Conservation (phyloP, 2,888 invertebrate species). For the Macrosiphum euphorbiae region DNA sequence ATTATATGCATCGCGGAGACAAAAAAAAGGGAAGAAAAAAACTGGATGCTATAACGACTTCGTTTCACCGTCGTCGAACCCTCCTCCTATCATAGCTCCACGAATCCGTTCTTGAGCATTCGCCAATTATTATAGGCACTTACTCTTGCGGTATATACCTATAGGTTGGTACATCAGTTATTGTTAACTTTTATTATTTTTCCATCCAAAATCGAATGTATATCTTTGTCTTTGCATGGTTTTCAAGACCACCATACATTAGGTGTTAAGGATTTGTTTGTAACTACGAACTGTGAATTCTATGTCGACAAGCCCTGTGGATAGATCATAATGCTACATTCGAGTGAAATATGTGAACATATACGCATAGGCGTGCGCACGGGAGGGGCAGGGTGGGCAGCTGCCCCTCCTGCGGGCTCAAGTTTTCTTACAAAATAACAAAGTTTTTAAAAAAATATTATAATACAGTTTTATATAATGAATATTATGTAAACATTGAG, state of each 20-base stretch:
- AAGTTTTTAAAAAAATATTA: too few relatives aligned
- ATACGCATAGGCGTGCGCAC: too few relatives aligned
- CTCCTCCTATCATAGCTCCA: neutral
- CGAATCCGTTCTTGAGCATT: neutral
- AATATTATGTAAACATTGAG: too few relatives aligned
- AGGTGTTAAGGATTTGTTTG: neutral
- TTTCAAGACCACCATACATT: neutral
- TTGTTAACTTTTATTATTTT: neutral
- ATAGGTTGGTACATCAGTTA: neutral
- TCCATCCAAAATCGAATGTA: neutral
- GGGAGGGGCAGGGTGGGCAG: too few relatives aligned
- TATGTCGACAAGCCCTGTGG: neutral
- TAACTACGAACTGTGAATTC: neutral
- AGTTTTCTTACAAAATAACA: too few relatives aligned
- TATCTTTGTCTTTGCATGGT: neutral
- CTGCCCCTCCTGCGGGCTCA: too few relatives aligned
- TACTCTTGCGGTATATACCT: neutral
- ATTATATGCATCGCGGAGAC: conserved; percentile 22
- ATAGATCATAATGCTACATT: neutral
- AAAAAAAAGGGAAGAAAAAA: conserved; percentile 28
- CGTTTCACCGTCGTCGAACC: neutral
- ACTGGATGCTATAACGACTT: neutral
- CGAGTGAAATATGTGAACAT: neutral
- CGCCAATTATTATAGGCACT: neutral
- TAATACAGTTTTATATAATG: too few relatives aligned